Evolutionary conservation across 2,888 invertebrate genomes (phyloP).

Genomic region (Bembecia ichneumoniformis): DNA sequence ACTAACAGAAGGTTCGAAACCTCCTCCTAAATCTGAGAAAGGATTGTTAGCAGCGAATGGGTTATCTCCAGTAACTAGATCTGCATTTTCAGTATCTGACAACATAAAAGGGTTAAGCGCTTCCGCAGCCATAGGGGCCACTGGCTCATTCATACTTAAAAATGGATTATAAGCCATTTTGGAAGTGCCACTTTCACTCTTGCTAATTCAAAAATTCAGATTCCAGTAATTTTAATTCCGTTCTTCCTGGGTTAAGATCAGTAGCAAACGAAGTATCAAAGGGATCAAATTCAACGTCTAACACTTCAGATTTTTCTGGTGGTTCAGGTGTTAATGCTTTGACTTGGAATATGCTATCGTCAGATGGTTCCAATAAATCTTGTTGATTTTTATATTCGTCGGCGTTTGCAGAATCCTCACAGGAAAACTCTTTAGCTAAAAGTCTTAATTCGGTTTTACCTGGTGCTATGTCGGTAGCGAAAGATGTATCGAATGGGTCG

Average conservation of each 20-base stretch:
- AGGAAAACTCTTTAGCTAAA: conserved; percentile 81
- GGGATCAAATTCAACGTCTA: conserved; percentile 76
- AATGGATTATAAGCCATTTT: conserved; percentile 85
- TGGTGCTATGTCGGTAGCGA: conserved; percentile 81
- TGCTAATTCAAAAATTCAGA: conserved; percentile 74
- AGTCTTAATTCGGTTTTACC: conserved; percentile 85
- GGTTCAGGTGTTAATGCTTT: conserved; percentile 82
- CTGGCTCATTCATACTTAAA: conserved; percentile 79
- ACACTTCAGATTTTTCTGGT: conserved; percentile 28
- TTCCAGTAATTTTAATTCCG: conserved; percentile 83
- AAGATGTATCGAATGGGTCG: conserved; percentile 92
- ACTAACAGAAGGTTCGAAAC: conserved; percentile 45
- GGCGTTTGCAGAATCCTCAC: conserved; percentile 44
- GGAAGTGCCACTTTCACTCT: background rate
- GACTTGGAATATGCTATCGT: conserved; percentile 70
- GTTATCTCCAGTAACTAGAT: conserved; percentile 66
- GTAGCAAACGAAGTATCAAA: conserved; percentile 88
- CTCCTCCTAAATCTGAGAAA: conserved; percentile 73
- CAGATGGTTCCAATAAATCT: conserved; percentile 62
- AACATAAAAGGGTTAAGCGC: conserved; percentile 80
- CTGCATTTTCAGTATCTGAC: conserved; percentile 45
- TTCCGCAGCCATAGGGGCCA: conserved; percentile 58
- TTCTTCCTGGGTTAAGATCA: conserved; percentile 81
- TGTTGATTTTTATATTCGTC: conserved; percentile 42
- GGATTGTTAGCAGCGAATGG: conserved; percentile 83